Base-by-base conservation (phyloP, 2,888 invertebrate genomes). In the Ennomos quercinarius region DNA sequence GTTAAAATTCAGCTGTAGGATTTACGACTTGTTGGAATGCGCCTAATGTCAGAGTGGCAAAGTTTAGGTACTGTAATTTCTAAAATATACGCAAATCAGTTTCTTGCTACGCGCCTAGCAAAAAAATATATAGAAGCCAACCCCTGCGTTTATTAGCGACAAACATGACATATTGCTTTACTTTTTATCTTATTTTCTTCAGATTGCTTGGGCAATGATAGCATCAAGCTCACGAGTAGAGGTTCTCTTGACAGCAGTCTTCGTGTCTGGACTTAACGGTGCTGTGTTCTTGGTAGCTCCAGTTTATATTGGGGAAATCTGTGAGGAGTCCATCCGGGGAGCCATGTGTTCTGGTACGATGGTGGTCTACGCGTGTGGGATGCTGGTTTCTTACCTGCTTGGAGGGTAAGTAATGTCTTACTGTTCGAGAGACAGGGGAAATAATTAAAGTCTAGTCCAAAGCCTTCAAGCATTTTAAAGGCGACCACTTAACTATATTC, bases 321-420 rank as follows among this genome's bases (percentile, higher is more conserved):
- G 85, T 56, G 80, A 87, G 52, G 84, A 89, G 47, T 84, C 82
- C 1, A 80, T 90, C 13, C 69, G 90, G 36, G 91, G 89, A 0
- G 72, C 76, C 1, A 76, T 91, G 80, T 81, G 83, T 1, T 76
- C 88, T 1, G 74, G 77, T 0, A 63, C 80, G 0, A 75, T 86
- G 62, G 73, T 84, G 8, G 83, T 86, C 66, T 83, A 79, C 39
- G 76, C 76, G 0, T 40, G 84, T 0, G 91, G 91, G 0, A 77
- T 83, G 72, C 67, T 89, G 13, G 34, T 84, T 0, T 85, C 88
- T 0, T 89, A 89, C 56, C 37, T 85, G 0, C 49, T 87, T 6
- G 89, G 89, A 2, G 87, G 87, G 60, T 56, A 53, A 53, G 34
- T 55, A 17, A 2, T 1, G 17, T 4, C 1, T 17, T 17, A 17